These are phyloP conservation scores for Nomada ferruginata DNA, from an alignment of 2,888 invertebrate species.

Conservation along the genomic window DNA sequence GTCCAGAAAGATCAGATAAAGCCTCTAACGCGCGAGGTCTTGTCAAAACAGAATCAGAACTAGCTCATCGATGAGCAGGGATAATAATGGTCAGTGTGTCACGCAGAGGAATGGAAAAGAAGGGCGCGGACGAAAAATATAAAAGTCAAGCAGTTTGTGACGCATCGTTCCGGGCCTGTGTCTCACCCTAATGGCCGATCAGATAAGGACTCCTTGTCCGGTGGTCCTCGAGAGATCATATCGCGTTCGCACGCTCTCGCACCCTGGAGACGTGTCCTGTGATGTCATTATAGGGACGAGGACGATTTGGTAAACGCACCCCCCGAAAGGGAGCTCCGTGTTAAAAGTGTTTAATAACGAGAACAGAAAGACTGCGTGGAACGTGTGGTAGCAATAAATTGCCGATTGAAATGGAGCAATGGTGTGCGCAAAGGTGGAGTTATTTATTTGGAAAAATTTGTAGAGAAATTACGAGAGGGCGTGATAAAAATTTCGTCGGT, in stretches of 20 bases:
- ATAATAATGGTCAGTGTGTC: slow-evolving; percentile 56
- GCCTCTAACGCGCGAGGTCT: slow-evolving; percentile 42
- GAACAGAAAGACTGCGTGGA: slow-evolving; percentile 24
- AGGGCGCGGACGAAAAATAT: slow-evolving; percentile 66
- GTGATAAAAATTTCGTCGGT: too few species aligned
- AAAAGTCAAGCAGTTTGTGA: slow-evolving; percentile 74
- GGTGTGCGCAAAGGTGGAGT: not conserved
- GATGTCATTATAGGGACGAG: slow-evolving; percentile 73
- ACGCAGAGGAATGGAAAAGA: slow-evolving; percentile 47
- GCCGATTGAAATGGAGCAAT: slow-evolving; percentile 39
- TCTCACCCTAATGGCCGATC: slow-evolving; percentile 78
- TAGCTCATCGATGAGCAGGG: slow-evolving; percentile 52
- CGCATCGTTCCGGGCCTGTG: slow-evolving; percentile 69
- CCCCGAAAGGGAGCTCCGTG: slow-evolving; percentile 35
- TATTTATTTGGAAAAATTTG: not conserved
- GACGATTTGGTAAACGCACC: slow-evolving; percentile 64
- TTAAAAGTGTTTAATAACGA: slow-evolving; percentile 39
- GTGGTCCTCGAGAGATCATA: slow-evolving; percentile 71
- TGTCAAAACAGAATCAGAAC: slow-evolving; percentile 54
- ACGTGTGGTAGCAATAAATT: slow-evolving; percentile 36
- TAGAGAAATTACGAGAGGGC: too few species aligned
- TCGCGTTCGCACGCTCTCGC: slow-evolving; percentile 75
- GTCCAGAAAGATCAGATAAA: slow-evolving; percentile 60
- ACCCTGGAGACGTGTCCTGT: slow-evolving; percentile 63
- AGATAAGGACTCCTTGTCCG: slow-evolving; percentile 75